Evolutionary conservation across 2,797 vertebrate species (phyloP), one percentile per base, ranked within the genome.

Genomic region (Platalea minor): DNA sequence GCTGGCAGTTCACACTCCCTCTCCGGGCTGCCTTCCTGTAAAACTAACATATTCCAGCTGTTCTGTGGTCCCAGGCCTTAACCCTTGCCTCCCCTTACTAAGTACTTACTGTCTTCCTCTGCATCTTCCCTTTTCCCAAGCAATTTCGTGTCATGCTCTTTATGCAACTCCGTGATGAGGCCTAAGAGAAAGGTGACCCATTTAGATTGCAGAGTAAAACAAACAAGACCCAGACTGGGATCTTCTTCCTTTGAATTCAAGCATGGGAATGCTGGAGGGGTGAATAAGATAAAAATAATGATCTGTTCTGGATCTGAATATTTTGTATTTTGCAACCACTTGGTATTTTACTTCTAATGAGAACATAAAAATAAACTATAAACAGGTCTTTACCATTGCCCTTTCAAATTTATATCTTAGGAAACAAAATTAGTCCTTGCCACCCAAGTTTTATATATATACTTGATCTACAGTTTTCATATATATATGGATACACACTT

Each of bases 41-140:
- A 79, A 90, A 67, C 80, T 93, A 97, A 96, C 41, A 39, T 64
- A 77, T 43, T 92, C 88, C 96, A 96, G 94, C 96, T 96, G 96
- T 89, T 92, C 56, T 53, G n/a, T 9, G 20, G 60, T 41, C 60
- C 70, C 39, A 82, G 41, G 13, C 70, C 70, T 96, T 96, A 97
- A 97, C 96, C 50, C 91, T 83, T 95, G 59, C 63, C 45, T 89
- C 9, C 39, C 74, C 74, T 90, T 56, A 33, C 25, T 35, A 54
- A 78, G 26, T 48, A 70, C 59, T 78, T 70, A 63, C 35, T 39
- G 33, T 46, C 72, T 85, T 85, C 59, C 25, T 60, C 35, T 51
- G 16, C 0, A 0, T 43, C 56, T 67, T 90, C 10, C 3, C 26
- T 94, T 74, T 60, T 50, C n/a, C 31, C 51, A 80, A 45, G 63